Conservation (phyloP, 2,113 vertebrate species). For the Ammospiza caudacuta region DNA sequence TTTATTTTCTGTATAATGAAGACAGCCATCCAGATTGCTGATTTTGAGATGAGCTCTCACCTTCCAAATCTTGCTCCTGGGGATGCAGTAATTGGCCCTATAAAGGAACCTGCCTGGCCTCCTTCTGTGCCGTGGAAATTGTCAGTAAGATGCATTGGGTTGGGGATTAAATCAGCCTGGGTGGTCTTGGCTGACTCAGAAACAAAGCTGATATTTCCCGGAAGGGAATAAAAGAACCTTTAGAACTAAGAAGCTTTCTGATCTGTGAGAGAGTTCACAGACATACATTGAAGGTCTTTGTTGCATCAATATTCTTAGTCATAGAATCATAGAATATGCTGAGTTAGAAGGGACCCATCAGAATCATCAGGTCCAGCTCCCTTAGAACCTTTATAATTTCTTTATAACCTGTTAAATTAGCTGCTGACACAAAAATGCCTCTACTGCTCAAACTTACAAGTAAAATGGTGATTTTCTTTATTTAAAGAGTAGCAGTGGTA, state of each 20-base stretch:
- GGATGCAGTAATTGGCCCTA: background rate
- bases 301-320: background rate
- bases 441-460: background rate
- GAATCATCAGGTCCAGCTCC: background rate
- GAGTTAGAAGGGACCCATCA: background rate
- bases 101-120: background rate
- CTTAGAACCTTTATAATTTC: background rate
- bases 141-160: background rate
- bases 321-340: background rate
- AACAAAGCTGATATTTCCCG: background rate
- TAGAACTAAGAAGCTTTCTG: constrained; percentile 32
- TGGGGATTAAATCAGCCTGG: background rate
- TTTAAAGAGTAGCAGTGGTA: background rate
- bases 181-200: constrained; percentile 23
- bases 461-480: background rate
- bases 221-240: constrained; percentile 1
- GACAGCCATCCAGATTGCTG: background rate
- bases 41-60: background rate
- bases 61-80: background rate
- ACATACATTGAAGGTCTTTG: background rate
- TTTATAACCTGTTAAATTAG: background rate
- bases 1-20: background rate
- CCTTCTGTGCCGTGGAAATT: background rate
- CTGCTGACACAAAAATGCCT: background rate
- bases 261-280: background rate